A percentile compares a stretch with the other conserved stretches of the same genome.
These are phyloP conservation scores for Trichomalopsis sarcophagae DNA, from an alignment of 1,140 invertebrate species.

Conservation along the genomic window DNA sequence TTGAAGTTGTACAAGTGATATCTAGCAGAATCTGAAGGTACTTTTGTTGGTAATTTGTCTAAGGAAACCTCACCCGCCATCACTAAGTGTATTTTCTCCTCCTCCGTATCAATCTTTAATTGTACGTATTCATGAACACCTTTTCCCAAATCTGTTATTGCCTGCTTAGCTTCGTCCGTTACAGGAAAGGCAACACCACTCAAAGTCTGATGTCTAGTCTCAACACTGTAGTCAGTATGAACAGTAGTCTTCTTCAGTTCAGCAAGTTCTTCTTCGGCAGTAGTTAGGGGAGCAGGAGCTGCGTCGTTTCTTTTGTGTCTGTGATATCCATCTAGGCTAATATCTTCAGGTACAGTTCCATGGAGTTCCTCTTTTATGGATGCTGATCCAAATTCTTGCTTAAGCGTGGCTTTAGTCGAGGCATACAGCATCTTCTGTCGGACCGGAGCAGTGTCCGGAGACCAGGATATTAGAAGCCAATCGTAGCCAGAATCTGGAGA, in stretches of 20 bases:
- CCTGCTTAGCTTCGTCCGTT: constrained; percentile 85
- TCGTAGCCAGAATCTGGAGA: constrained; percentile 85
- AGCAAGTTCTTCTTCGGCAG: constrained; percentile 91
- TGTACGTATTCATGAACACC: constrained; percentile 85
- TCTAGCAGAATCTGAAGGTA: constrained; percentile 89
- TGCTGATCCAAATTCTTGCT: constrained; percentile 94
- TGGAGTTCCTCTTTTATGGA: constrained; percentile 95
- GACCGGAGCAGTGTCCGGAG: constrained; percentile 91
- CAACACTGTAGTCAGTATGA: constrained; percentile 86
- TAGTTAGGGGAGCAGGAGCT: constrained; percentile 91
- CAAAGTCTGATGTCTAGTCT: constrained; percentile 92
- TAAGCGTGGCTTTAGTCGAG: constrained; percentile 97
- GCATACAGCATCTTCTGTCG: constrained; percentile 99
- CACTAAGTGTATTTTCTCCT: constrained; percentile 86
- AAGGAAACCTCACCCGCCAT: constrained; percentile 78
- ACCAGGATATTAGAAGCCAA: constrained; percentile 97
- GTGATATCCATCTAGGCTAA: constrained; percentile 87
- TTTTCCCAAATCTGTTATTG: constrained; percentile 81
- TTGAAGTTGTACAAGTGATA: constrained; percentile 95
- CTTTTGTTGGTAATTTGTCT: constrained; percentile 81
- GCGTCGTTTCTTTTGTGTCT: constrained; percentile 85
- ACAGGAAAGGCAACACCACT: constrained; percentile 95
- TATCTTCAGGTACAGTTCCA: constrained; percentile 88
- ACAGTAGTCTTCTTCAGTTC: constrained; percentile 86
- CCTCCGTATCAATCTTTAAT: constrained; percentile 85